phyloP scores from a whole-genome alignment of 2,113 vertebrate genomes.

The Theropithecus gelada region DNA sequence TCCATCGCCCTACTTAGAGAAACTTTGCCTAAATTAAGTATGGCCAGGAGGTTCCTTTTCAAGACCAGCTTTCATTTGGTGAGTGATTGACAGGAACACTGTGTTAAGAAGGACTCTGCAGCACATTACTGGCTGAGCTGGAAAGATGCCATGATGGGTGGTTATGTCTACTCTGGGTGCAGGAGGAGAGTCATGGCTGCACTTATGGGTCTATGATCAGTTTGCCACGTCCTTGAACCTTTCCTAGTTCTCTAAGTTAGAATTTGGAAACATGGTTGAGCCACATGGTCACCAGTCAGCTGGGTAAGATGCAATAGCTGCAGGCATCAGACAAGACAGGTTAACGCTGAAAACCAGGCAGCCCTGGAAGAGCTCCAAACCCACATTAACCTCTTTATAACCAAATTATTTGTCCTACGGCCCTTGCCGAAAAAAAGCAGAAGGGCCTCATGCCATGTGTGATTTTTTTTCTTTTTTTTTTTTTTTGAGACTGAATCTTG shows the following conservation, averaged over 20 bases:
- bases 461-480: no score
- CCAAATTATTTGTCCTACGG: no score
- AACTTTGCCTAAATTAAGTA: background rate
- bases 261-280: background rate
- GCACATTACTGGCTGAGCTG: background rate
- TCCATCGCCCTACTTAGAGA: background rate
- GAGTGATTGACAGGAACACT: fast-evolving
- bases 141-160: background rate
- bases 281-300: background rate
- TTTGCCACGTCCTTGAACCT: background rate
- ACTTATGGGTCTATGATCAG: background rate
- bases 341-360: no score
- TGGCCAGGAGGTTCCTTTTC: background rate
- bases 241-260: background rate
- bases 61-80: background rate
- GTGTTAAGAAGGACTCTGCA: background rate
- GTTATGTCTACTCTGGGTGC: background rate
- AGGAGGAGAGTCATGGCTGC: background rate
- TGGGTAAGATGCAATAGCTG: background rate
- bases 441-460: background rate
- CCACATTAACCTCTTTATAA: background rate
- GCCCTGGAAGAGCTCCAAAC: no score
- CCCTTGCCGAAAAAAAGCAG: background rate
- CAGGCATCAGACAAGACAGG: background rate
- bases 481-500: no score